Evolutionary conservation across 1,140 invertebrate genomes (phyloP).

Genomic region (Musca domestica): DNA sequence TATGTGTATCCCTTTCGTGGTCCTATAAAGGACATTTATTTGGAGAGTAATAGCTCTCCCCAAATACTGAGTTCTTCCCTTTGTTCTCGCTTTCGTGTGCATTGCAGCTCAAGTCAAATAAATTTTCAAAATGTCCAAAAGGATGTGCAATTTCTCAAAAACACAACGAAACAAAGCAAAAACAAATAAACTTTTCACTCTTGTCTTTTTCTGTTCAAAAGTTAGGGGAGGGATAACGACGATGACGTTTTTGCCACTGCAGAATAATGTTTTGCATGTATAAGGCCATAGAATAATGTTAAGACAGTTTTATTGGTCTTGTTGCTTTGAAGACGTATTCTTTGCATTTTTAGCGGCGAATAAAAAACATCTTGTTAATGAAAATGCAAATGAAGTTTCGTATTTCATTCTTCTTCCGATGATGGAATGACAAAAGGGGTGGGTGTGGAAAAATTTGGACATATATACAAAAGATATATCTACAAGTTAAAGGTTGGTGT

Average conservation of each 20-base stretch:
- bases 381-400: slow-evolving; percentile 14
- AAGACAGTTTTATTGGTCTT: not conserved
- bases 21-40: not conserved
- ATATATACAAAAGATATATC: too few relatives aligned
- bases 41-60: not conserved
- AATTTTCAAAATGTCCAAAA: slow-evolving; percentile 16
- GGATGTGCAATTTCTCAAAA: slow-evolving; percentile 20
- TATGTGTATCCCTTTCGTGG: too few relatives aligned
- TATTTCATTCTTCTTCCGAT: too few relatives aligned
- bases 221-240: not conserved
- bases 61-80: not conserved
- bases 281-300: too few relatives aligned
- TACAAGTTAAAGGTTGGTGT: too few relatives aligned
- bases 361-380: slow-evolving; percentile 8
- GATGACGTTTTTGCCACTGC: too few relatives aligned
- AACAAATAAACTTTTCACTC: slow-evolving; percentile 14
- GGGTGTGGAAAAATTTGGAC: too few relatives aligned
- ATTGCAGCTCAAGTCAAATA: slow-evolving; percentile 11
- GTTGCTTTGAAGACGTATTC: not conserved
- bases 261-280: too few relatives aligned
- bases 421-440: too few relatives aligned
- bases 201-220: not conserved
- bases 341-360: not conserved
- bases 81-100: not conserved
- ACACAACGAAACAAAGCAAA: slow-evolving; percentile 18